Evolutionary conservation across 1,140 invertebrate genomes (phyloP), one percentile per base, ranked within the genome.

Genomic region (Holcopasites calliopsidis): DNA sequence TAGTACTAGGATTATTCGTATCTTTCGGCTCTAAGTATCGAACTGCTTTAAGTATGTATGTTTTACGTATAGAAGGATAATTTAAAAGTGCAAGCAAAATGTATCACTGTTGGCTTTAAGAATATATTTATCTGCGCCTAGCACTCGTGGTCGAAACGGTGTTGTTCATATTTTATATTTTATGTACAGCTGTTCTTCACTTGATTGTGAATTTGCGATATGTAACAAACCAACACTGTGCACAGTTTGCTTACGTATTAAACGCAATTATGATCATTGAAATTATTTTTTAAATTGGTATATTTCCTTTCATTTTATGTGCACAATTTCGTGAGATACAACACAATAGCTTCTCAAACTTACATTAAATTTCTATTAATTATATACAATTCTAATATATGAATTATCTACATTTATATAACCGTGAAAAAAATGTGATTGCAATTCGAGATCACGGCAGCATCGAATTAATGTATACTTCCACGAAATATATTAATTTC

Each of bases 41-140:
- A 52, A 38, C 42, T 33, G 23, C n/a, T 28, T 64, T 31, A 52
- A 49, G 21, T 16, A 49, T 58, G 3, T 23, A 57, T 38, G 28
- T 62, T 38, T 23, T n/a, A 50, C 7, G 16, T 38, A n/a, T 49
- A 38, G 16, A 52, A 40, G 21, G 28, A 62, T 40, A 35, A 70
- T 60, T 60, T 38, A 38, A 40, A 31, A 33, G 28, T 28, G 21
- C 55, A 55, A 57, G 50, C 26, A 60, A 68, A 75, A 58, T 75
- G 69, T 75, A 75, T 69, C 52, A 68, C 40, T 75, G 73, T 75
- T 75, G 73, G 73, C 73, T 75, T 75, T 75, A 75, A 75, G 13
- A 58, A 69, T 74, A 50, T 40, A 55, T 74, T 54, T 74, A 66
- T 65, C 49, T 69, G 42, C 33, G 73, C 64, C 65, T 75, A 75